phyloP scores from a whole-genome alignment of 2,113 vertebrate species.

The Xyrauchen texanus region DNA sequence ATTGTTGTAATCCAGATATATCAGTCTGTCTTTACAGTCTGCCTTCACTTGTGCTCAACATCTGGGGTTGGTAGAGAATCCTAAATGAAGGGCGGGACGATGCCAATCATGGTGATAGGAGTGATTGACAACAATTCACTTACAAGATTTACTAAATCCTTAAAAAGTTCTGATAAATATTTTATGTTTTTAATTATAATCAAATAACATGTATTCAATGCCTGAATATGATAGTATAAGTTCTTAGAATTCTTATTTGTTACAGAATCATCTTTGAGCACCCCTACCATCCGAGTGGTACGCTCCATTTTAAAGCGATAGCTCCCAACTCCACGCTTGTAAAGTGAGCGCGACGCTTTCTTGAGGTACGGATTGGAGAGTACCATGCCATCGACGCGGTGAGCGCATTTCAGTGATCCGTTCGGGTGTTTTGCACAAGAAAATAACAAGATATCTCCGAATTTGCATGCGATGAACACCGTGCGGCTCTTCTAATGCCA shows the following conservation, averaged over 20 bases:
- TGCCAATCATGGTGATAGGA: constrained; percentile 46
- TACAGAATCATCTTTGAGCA: accelerated
- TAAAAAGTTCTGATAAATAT: too few relatives aligned
- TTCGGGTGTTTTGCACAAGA: constrained; percentile 35
- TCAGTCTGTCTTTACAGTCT: constrained; percentile 34
- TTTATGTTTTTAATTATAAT: too few relatives aligned
- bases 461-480: neutral
- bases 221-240: neutral
- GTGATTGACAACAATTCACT: neutral
- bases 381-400: constrained; percentile 53
- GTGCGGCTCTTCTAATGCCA: neutral
- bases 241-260: too few relatives aligned
- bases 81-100: constrained; percentile 56
- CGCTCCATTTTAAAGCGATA: constrained; percentile 64
- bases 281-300: constrained; percentile 41
- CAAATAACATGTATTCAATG: too few relatives aligned
- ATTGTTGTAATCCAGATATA: constrained; percentile 42
- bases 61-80: constrained; percentile 64
- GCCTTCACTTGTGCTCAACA: constrained; percentile 47
- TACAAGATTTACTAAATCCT: neutral
- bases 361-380: constrained; percentile 52
- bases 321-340: constrained; percentile 49
- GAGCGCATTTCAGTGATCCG: constrained; percentile 46
- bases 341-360: constrained; percentile 61
- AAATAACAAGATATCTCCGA: constrained; percentile 24